Evolutionary conservation across 2,888 invertebrate species (phyloP), one percentile per base, ranked within the genome.

Genomic region (Polydrusus cervinus): DNA sequence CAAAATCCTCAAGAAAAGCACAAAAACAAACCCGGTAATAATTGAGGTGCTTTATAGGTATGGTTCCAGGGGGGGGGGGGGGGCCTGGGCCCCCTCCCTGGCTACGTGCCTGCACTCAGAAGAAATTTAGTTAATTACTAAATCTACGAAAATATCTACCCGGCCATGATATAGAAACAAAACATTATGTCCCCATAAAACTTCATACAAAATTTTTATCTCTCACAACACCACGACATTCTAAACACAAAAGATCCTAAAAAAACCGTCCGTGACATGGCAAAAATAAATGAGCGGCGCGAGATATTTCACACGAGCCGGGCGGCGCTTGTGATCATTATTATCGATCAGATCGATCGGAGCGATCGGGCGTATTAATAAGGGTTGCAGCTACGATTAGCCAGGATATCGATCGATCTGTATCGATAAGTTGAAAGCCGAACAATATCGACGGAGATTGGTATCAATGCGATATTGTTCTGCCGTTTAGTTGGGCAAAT

Each of bases 291-390:
- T 74, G 65, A 70, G 70, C 62, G 51, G 25, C 51, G 16, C 11
- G 49, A 68, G 40, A 67, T 68, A 83, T 84, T 84, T 85, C 84
- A 84, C 85, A 84, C 85, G 85, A 82, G 83, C n/a, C 84, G 78
- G 76, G 80, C 79, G 77, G 81, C 80, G 78, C 76, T 72, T 74
- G 74, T 74, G 74, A 74, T 70, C 74, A 70, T 74, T 65, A 70
- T 70, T 74, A 74, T 74, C 74, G n/a, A 49, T 47, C 51, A n/a
- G 70, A 65, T 70, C 51, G 70, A 74, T 74, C 74, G 49, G 53
- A 16, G 40, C 53, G 74, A 62, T 62, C 51, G 57, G 65, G 55
- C 65, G 65, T 49, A 43, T 74, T 74, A 74, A 70, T 74, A 74
- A 74, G 74, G 74, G 73, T 60, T 72, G 72, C 66, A 55, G 72